phyloP scores from a whole-genome alignment of 2,797 vertebrate genomes.

The Erpetoichthys calabaricus region DNA sequence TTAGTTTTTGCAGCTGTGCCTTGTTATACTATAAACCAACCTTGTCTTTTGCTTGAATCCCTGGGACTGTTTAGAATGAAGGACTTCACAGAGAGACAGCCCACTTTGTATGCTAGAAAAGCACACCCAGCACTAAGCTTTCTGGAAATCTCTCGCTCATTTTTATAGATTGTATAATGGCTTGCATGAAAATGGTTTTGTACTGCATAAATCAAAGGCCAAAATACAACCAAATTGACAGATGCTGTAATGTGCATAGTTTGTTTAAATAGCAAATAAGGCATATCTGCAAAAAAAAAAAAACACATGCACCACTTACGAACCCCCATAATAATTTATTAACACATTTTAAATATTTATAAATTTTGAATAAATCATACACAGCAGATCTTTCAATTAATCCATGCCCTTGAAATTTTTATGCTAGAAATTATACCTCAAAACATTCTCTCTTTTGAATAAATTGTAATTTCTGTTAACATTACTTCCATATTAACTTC shows the following conservation, averaged over 20 bases:
- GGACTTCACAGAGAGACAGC: slow-evolving; percentile 52
- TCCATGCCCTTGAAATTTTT: slow-evolving; percentile 20
- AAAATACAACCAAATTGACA: slow-evolving; percentile 36
- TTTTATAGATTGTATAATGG: slow-evolving; percentile 58
- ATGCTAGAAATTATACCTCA: too few species aligned
- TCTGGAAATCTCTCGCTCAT: slow-evolving; percentile 43
- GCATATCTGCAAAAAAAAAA: slow-evolving; percentile 23
- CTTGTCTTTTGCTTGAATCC: slow-evolving; percentile 40
- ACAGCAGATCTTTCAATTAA: slow-evolving; percentile 68
- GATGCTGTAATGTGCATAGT: slow-evolving; percentile 35
- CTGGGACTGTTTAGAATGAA: slow-evolving; percentile 32
- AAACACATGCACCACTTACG: slow-evolving; percentile 43
- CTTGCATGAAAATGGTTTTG: slow-evolving; percentile 54
- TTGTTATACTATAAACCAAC: slow-evolving; percentile 48
- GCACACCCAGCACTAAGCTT: slow-evolving; percentile 38
- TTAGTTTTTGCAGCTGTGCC: slow-evolving; percentile 19
- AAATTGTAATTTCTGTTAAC: too few species aligned
- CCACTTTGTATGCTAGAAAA: slow-evolving; percentile 57
- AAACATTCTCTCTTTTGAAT: too few species aligned
- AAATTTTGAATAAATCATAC: slow-evolving; percentile 71
- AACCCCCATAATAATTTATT: slow-evolving; percentile 62
- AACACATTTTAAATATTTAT: slow-evolving; percentile 63
- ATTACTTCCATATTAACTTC: too few species aligned
- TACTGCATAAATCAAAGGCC: slow-evolving; percentile 52
- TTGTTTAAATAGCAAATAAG: slow-evolving; percentile 27